A percentile compares a stretch with the other conserved stretches of the same genome.
Evolutionary conservation across 1,140 invertebrate genomes (phyloP).

Genomic region (Caenorhabditis tropicalis): DNA sequence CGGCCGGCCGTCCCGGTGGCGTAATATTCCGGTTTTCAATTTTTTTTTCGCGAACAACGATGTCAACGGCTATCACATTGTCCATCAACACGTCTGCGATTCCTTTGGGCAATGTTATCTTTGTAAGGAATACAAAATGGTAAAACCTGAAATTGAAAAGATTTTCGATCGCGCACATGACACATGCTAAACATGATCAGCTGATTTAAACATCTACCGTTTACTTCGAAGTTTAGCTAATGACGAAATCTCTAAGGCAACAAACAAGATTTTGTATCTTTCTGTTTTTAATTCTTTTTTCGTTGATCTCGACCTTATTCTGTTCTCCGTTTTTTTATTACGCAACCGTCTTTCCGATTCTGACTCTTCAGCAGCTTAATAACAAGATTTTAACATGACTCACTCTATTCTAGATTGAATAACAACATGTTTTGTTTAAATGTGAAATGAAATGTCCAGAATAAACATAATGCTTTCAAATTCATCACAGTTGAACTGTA

Average conservation of each 20-base stretch:
- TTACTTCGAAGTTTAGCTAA: slow-evolving; percentile 35
- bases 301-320: too few species aligned
- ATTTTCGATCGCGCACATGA: slow-evolving; percentile 44
- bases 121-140: slow-evolving; percentile 42
- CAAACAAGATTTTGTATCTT: neutral
- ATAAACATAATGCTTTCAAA: too few species aligned
- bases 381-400: too few species aligned
- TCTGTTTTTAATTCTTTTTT: neutral
- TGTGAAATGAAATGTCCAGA: too few species aligned
- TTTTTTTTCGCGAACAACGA: slow-evolving; percentile 35
- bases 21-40: slow-evolving; percentile 43
- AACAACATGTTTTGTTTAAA: too few species aligned
- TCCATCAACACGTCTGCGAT: slow-evolving; percentile 41
- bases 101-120: slow-evolving; percentile 42
- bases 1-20: neutral
- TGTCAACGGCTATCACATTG: slow-evolving; percentile 43
- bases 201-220: slow-evolving; percentile 2
- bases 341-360: too few species aligned
- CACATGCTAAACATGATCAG: slow-evolving; percentile 42
- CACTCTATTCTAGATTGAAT: too few species aligned
- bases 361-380: too few species aligned
- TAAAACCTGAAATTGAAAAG: slow-evolving; percentile 37
- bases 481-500: too few species aligned
- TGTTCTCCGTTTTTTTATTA: neutral
- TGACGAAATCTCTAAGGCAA: slow-evolving; percentile 3